These are phyloP conservation scores for Nemotelus nigrinus DNA, from an alignment of 2,888 invertebrate genomes.

Conservation along the genomic window DNA sequence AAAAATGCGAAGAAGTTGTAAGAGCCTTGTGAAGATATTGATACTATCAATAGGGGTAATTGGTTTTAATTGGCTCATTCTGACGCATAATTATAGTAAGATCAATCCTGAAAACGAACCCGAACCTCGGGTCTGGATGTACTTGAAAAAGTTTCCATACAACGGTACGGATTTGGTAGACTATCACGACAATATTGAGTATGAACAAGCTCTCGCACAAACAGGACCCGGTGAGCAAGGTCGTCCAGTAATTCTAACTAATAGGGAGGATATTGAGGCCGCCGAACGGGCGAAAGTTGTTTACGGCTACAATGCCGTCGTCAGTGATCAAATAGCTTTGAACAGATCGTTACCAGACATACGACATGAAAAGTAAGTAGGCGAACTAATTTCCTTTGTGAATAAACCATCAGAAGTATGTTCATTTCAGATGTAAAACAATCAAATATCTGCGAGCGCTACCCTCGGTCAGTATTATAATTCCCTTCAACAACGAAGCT, in stretches of 20 bases:
- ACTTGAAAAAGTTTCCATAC: no score
- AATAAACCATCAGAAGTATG: neutral
- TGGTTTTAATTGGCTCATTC: no score
- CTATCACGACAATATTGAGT: conserved; percentile 59
- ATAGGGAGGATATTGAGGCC: conserved; percentile 68
- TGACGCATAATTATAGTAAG: no score
- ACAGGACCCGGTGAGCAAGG: conserved; percentile 81
- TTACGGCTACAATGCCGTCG: conserved; percentile 93
- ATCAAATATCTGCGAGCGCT: conserved; percentile 58
- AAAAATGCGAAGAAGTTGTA: no score
- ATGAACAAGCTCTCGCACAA: conserved; percentile 70
- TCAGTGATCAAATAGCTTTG: conserved; percentile 89
- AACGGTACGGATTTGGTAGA: no score
- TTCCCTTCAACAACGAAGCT: conserved; percentile 92
- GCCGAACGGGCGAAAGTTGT: conserved; percentile 80
- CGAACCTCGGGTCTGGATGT: no score
- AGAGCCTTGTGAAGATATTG: no score
- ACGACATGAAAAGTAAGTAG: conserved; percentile 69
- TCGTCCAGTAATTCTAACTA: conserved; percentile 69
- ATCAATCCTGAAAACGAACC: no score
- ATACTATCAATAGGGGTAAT: no score
- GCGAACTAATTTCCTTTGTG: neutral
- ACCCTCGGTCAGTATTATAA: conserved; percentile 83
- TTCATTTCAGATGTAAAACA: conserved; percentile 55
- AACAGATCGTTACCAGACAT: conserved; percentile 86